phyloP scores from a whole-genome alignment of 1,140 invertebrate species.

The Dryas iulia region DNA sequence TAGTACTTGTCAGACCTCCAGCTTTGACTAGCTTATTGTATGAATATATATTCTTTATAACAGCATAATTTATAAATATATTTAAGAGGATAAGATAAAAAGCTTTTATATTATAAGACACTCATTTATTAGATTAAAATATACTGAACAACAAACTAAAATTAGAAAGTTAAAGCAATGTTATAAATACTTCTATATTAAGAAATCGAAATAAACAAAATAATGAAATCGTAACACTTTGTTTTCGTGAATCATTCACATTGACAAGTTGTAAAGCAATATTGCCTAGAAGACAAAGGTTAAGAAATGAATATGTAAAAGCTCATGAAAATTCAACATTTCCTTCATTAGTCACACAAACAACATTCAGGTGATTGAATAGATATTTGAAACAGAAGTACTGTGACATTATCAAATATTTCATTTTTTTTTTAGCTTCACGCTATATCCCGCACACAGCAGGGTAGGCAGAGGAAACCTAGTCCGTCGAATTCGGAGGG shows the following conservation, averaged over 20 bases:
- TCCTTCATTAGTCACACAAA: conserved; percentile 26
- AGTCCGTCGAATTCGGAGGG: too few relatives aligned
- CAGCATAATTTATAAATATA: background rate
- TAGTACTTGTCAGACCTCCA: conserved; percentile 12
- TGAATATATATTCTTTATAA: too few relatives aligned
- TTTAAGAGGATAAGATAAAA: background rate
- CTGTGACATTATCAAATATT: background rate
- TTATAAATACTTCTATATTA: background rate
- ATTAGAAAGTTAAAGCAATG: background rate
- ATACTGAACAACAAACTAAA: background rate
- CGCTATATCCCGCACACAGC: too few relatives aligned
- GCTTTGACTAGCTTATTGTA: background rate
- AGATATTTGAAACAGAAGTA: background rate
- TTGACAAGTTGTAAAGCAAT: conserved; percentile 43
- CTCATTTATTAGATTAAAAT: too few relatives aligned
- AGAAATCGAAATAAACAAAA: conserved; percentile 3
- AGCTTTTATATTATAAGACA: background rate
- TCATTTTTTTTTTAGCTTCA: too few relatives aligned
- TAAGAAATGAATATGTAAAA: conserved; percentile 53
- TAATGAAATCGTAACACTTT: conserved; percentile 3
- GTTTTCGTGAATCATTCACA: conserved; percentile 22
- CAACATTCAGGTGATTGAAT: too few relatives aligned
- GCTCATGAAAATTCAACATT: conserved; percentile 61
- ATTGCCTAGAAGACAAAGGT: conserved; percentile 55
- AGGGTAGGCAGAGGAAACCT: too few relatives aligned